Evolutionary conservation across 1,140 invertebrate species (phyloP).

Genomic region (Drosophila busckii): DNA sequence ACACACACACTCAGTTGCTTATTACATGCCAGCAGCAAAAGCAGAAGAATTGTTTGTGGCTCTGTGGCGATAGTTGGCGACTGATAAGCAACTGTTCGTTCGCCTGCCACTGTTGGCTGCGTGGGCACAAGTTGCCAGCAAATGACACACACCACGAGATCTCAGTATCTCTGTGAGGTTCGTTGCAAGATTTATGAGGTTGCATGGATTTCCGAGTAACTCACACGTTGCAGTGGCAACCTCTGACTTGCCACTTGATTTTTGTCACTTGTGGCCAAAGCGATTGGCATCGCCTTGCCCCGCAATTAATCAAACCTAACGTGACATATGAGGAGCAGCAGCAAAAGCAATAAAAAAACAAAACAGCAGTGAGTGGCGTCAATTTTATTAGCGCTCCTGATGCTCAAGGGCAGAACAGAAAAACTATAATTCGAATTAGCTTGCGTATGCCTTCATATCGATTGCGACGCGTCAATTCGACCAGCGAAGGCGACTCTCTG

Average conservation of each 20-base stretch:
- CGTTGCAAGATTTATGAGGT: conserved; percentile 55
- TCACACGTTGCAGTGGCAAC: conserved; percentile 12
- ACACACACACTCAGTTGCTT: too few relatives aligned
- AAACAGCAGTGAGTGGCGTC: background rate
- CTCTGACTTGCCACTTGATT: conserved; percentile 34
- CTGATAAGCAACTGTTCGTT: conserved; percentile 54
- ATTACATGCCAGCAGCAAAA: conserved; percentile 58
- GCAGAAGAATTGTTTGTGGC: conserved; percentile 38
- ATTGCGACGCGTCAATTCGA: background rate
- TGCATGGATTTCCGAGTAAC: conserved; percentile 22
- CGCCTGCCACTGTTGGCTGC: conserved; percentile 24
- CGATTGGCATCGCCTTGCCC: conserved; percentile 58
- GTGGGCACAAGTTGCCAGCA: conserved; percentile 54
- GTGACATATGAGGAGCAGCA: background rate
- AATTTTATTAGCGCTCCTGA: background rate
- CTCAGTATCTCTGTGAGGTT: conserved; percentile 26
- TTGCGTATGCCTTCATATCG: background rate
- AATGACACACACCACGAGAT: conserved; percentile 34
- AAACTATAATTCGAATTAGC: background rate
- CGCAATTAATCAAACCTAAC: conserved; percentile 48
- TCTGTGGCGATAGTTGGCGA: conserved; percentile 42
- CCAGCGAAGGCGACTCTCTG: conserved; percentile 7
- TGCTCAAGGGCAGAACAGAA: conserved; percentile 1
- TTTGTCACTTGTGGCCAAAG: conserved; percentile 53
- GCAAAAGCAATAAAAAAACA: background rate